Base-by-base conservation (phyloP, 2,888 invertebrate species). In the Agapostemon virescens region DNA sequence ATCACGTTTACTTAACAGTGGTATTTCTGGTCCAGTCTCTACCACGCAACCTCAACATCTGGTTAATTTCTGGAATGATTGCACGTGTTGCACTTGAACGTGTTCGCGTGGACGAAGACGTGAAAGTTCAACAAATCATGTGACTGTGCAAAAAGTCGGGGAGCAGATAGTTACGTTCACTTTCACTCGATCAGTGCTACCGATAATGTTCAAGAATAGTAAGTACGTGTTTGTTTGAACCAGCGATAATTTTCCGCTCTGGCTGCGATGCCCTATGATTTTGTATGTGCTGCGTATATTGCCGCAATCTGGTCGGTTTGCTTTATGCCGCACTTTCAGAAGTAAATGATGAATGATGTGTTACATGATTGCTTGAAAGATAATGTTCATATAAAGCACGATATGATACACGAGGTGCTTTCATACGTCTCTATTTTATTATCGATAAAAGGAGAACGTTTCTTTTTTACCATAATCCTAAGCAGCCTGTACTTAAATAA, bases 111-210 rank as follows among this genome's bases (percentile, higher is more conserved):
- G 1, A 11, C 45, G 61, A 52, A 20, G 38, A 75, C 49, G 79
- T 79, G 79, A 79, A 79, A 79, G 79, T 76, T 49, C 72, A 61
- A 72, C 72, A 69, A 79, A 79, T 77, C 72, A 55, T 30, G 68
- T 38, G 15, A 30, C 23, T 13, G 26, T 30, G 15, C 42, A 49
- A 70, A 79, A 79, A 61, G 58, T 23, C 6, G 45, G 11, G 23
- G 36, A 63, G 20, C 40, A 26, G 26, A 64, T 36, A 20, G 58
- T 26, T 49, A 38, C 55, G 71, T n/a, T 72, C 69, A 38, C 79
- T 79, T 79, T 79, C 79, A 64, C 79, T 69, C 55, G 36, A 63
- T 63, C 63, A 45, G 20, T 11, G 49, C 49, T 75, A 75, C 69
- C 71, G 71, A 71, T 63, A 71, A 17, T 61, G 61, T 63, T 71